These are phyloP conservation scores for Tetragonula carbonaria DNA, from an alignment of 2,888 invertebrate species.

Conservation along the genomic window DNA sequence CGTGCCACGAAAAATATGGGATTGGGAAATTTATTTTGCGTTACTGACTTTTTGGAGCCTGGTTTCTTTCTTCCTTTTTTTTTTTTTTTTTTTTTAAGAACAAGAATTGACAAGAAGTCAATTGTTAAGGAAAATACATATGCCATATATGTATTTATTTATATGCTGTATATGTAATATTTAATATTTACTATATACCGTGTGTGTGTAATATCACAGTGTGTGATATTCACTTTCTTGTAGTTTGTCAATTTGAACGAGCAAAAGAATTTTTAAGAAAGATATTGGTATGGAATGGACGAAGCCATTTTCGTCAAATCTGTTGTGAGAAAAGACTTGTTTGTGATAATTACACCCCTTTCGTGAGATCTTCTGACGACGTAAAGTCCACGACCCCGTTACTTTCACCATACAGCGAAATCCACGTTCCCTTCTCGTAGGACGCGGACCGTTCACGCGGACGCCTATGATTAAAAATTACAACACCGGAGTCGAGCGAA, in stretches of 20 bases:
- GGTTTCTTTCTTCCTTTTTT: not conserved
- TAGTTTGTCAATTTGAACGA: not conserved
- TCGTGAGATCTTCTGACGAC: constrained; percentile 29
- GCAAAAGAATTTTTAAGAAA: too few species aligned
- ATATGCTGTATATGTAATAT: too few species aligned
- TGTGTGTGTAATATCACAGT: too few species aligned
- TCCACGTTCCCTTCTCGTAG: constrained; percentile 21
- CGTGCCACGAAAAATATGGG: constrained; percentile 17
- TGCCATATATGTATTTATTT: not conserved
- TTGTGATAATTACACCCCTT: constrained; percentile 33
- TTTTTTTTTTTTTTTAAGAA: too few species aligned
- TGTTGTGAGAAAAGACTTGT: not conserved
- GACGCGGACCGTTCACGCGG: constrained; percentile 17
- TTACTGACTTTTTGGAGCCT: not conserved
- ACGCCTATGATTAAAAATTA: constrained; percentile 48
- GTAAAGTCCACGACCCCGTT: constrained; percentile 34
- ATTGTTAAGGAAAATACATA: too few species aligned
- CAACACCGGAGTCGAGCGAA: constrained; percentile 32
- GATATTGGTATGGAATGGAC: not conserved
- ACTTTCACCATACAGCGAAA: constrained; percentile 48
- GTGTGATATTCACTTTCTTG: not conserved
- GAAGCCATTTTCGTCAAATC: not conserved
- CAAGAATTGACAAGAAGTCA: too few species aligned
- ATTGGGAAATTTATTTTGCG: constrained; percentile 9
- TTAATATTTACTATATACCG: too few species aligned